Evolutionary conservation across 2,113 vertebrate species (phyloP).

Genomic region (Pelobates fuscus): DNA sequence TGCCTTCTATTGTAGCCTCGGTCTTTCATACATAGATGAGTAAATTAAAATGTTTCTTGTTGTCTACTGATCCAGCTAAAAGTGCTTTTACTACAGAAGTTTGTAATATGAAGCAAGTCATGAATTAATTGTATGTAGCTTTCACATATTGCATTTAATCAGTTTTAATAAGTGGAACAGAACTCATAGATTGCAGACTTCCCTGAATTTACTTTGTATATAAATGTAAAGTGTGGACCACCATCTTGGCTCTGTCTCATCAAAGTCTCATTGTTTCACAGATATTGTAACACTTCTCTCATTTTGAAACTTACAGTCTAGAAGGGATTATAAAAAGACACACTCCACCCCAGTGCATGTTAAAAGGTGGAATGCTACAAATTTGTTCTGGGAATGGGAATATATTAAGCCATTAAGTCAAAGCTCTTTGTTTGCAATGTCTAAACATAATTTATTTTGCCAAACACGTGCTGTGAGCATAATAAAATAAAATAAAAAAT

Average conservation of each 20-base stretch:
- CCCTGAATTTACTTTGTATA: neutral
- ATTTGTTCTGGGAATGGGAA: slow-evolving; percentile 1
- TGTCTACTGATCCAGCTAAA: no score
- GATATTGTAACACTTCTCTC: slow-evolving; percentile 22
- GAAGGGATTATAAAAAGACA: slow-evolving; percentile 10
- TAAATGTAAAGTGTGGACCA: neutral
- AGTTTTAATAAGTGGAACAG: no score
- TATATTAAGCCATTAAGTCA: slow-evolving; percentile 1
- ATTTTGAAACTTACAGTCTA: slow-evolving; percentile 4
- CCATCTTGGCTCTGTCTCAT: slow-evolving; percentile 4
- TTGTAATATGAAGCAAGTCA: no score
- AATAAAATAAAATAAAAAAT: no score
- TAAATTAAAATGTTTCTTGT: no score
- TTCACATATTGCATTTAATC: no score
- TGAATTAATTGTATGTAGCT: no score
- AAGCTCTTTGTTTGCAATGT: neutral
- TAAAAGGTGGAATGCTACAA: slow-evolving; percentile 11
- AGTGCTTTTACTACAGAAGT: no score
- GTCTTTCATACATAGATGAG: no score
- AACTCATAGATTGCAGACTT: slow-evolving; percentile 1
- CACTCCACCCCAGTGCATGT: slow-evolving; percentile 4
- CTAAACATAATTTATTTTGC: neutral
- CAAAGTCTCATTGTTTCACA: slow-evolving; percentile 26
- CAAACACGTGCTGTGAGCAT: neutral
- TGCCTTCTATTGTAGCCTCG: no score